A percentile compares a stretch with the other conserved stretches of the same genome.
Conservation (phyloP, 1,140 invertebrate genomes). For the Drosophila serrata region DNA sequence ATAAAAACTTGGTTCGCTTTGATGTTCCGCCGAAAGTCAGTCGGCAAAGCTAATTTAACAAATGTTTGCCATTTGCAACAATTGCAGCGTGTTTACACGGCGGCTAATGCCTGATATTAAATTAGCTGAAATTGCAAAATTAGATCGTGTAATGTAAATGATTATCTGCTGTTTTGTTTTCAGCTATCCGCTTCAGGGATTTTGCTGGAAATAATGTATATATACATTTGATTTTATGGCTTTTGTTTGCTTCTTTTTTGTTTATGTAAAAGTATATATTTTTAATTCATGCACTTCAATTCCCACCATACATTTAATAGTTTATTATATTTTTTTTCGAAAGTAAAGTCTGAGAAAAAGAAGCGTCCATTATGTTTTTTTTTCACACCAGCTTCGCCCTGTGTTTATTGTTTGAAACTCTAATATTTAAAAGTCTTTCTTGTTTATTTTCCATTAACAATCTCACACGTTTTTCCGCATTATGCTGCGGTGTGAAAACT, state of each 20-base stretch:
- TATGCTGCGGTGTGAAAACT: conserved; percentile 61
- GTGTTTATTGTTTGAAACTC: neutral
- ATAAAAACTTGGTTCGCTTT: conserved; percentile 61
- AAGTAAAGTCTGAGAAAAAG: neutral
- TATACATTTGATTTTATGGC: neutral
- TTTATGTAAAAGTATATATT: neutral
- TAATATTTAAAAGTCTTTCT: conserved; percentile 5
- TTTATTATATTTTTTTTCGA: neutral
- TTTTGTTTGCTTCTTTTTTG: neutral
- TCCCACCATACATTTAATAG: neutral
- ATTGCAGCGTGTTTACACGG: conserved; percentile 28
- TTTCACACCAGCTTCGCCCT: neutral
- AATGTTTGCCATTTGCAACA: conserved; percentile 46
- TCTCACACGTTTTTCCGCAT: conserved; percentile 13
- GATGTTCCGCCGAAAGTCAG: conserved; percentile 50
- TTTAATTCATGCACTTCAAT: neutral
- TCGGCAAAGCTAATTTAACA: conserved; percentile 34
- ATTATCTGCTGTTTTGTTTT: conserved; percentile 12
- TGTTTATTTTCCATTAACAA: conserved; percentile 41
- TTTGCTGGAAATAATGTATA: neutral
- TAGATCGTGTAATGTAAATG: conserved; percentile 29
- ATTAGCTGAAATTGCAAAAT: conserved; percentile 38
- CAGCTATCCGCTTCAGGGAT: neutral
- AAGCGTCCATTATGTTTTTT: neutral
- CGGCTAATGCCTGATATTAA: conserved; percentile 34